Evolutionary conservation across 2,797 vertebrate genomes (phyloP).

Genomic region (Miichthys miiuy): DNA sequence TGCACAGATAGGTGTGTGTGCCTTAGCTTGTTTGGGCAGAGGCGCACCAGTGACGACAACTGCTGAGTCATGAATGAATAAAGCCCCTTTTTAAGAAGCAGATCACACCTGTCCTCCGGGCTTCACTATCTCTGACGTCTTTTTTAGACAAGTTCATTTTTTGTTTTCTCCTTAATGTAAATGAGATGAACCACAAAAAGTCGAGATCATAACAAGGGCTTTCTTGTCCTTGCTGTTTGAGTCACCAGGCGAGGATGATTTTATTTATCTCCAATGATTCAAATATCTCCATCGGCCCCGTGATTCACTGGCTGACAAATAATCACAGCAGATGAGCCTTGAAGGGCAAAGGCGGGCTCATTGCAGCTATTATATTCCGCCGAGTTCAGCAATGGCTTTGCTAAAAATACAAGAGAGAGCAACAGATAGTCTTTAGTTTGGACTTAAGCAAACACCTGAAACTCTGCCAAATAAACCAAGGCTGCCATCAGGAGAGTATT

Average conservation of each 20-base stretch:
- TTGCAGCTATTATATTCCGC: background rate
- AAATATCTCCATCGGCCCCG: background rate
- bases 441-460: conserved; percentile 24
- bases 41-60: conserved; percentile 9
- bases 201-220: background rate
- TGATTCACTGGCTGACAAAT: background rate
- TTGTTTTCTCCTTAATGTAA: background rate
- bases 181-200: background rate
- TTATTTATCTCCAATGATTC: background rate
- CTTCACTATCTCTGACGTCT: background rate
- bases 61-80: conserved; percentile 56
- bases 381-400: background rate
- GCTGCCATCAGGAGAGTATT: conserved; percentile 16
- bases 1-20: background rate
- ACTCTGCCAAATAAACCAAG: conserved; percentile 23
- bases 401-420: conserved; percentile 23
- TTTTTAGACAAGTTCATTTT: background rate
- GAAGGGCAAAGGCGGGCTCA: conserved; percentile 1
- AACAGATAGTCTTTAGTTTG: conserved; percentile 1
- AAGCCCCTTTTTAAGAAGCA: conserved; percentile 9
- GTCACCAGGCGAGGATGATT: background rate
- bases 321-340: background rate
- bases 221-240: background rate
- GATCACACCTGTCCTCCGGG: conserved; percentile 35
- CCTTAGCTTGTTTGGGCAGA: conserved; percentile 53